These are phyloP conservation scores for Drosophila melanocephala DNA, from an alignment of 2,888 invertebrate species.

Conservation along the genomic window DNA sequence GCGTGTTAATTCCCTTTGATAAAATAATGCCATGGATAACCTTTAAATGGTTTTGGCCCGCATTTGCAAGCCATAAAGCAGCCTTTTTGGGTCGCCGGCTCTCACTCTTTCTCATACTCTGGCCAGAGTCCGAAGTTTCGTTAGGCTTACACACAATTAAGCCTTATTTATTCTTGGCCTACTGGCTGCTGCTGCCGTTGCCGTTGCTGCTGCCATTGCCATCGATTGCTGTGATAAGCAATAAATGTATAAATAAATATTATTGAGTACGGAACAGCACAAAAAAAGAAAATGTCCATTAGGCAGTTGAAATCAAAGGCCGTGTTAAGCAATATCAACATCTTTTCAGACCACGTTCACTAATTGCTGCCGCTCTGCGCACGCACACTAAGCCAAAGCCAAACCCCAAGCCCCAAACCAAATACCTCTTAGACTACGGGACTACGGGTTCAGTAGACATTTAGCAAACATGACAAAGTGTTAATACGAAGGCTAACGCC, in stretches of 20 bases:
- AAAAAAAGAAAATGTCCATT: constrained; percentile 45
- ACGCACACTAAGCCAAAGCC: constrained; percentile 47
- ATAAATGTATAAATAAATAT: constrained; percentile 82
- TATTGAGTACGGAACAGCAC: constrained; percentile 57
- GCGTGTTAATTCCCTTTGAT: constrained; percentile 82
- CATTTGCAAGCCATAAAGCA: constrained; percentile 66
- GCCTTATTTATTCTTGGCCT: constrained; percentile 77
- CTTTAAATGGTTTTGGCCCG: constrained; percentile 80
- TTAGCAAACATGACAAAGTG: constrained; percentile 79
- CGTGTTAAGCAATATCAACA: constrained; percentile 62
- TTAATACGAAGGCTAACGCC: constrained; percentile 71
- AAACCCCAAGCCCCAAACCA: too few relatives aligned
- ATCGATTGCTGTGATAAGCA: constrained; percentile 81
- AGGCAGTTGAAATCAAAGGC: constrained; percentile 66
- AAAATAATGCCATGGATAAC: constrained; percentile 81
- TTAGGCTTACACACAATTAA: constrained; percentile 73
- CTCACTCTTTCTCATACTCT: neutral
- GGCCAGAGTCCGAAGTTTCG: constrained; percentile 26
- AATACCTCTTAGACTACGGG: neutral
- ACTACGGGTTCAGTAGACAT: constrained; percentile 59
- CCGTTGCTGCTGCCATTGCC: constrained; percentile 14
- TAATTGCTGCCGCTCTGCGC: constrained; percentile 65
- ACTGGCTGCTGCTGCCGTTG: constrained; percentile 28
- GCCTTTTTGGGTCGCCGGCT: constrained; percentile 31
- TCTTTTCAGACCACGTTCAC: constrained; percentile 43